Base-by-base conservation (phyloP, 2,888 invertebrate genomes). In the Nineta flava region DNA sequence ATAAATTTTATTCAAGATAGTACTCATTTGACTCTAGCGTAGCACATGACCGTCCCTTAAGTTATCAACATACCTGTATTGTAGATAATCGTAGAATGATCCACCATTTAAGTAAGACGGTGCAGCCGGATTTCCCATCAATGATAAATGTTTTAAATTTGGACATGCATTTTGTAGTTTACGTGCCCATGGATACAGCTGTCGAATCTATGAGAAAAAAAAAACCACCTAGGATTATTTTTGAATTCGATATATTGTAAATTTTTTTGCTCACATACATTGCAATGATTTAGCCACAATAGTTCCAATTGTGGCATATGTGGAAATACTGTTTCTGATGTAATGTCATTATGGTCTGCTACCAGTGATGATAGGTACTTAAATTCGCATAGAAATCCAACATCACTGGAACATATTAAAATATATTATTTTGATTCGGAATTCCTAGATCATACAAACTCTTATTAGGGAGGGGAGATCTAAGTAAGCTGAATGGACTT, bases 121-220 rank as follows among this genome's bases (percentile, higher is more conserved):
- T 0, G 83, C 83, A 1, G 85, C 87, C 0, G 79, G 77, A 65
- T 92, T 92, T 16, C 88, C 88, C 88, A 92, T 87, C 51, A 88
- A 70, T 13, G 87, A 86, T 0, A 92, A 66, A 61, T 82, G 81
- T 58, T 76, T 75, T 21, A 92, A 66, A 57, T 79, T 79, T 0
- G 90, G 85, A 56, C 84, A 80, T 1, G 83, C 78, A 43, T 75
- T 70, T 55, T 78, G 74, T 52, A 88, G 69, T 58, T 77, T 78
- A 54, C 77, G 76, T 48, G 84, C 73, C 76, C 84, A 88, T 12
- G 82, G 82, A 64, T 79, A 79, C 3, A 91, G 62, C 49, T 73
- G 72, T 31, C 65, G 63, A 51, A 79, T 71, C 51, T 69, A 62
- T 7, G 57, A 77, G 77, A 55, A 74, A 66, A 61, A 21, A 44